Base-by-base conservation (phyloP, 2,113 vertebrate species). In the Eulemur macaco region DNA sequence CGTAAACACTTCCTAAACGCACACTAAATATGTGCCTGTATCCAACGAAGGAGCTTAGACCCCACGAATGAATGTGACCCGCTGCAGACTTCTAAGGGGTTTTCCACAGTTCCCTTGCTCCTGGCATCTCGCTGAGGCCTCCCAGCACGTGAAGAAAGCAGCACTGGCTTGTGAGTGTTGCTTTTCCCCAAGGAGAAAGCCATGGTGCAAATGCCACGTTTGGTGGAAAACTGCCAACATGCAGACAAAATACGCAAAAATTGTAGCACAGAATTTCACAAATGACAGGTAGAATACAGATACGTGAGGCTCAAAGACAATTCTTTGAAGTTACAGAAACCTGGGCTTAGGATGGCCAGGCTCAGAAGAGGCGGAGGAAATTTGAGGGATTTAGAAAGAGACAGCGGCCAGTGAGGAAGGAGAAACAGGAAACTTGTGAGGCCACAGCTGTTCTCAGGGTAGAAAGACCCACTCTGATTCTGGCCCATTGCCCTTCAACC, bases 81-180 rank as follows among this genome's bases (percentile, higher is more conserved):
- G 60, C 39, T 0, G 1, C 4, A 6, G 45, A 25, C 17, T 45
- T 74, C 58, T 8, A 23, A 31, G 64, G 69, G 34, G 0, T 9
- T 63, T 6, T n/a, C 78, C 45, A 76, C 18, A 42, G 23, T 20
- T 69, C 76, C 12, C 69, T 14, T 21, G 0, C 13, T 20, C 18
- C 54, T 45, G 31, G 31, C 37, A 52, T 27, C 45, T 45, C 58
- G 7, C 11, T 2, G 73, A 42, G 7, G 1, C 50, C 54, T 23
- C 11, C 69, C 37, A 20, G 47, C 54, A 13, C 0, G 4, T 25
- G 7, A 31, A 4, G 9, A 17, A 12, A 34, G 34, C 20, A 45
- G 42, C 52, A 10, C 45, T 2, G 8, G 17, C 45, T 45, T 15
- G 8, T 17, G 7, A 69, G 27, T 1, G 31, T 6, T 25, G 68